These are phyloP conservation scores for Linurgus olivaceus DNA, from an alignment of 2,797 vertebrate genomes.

Conservation along the genomic window DNA sequence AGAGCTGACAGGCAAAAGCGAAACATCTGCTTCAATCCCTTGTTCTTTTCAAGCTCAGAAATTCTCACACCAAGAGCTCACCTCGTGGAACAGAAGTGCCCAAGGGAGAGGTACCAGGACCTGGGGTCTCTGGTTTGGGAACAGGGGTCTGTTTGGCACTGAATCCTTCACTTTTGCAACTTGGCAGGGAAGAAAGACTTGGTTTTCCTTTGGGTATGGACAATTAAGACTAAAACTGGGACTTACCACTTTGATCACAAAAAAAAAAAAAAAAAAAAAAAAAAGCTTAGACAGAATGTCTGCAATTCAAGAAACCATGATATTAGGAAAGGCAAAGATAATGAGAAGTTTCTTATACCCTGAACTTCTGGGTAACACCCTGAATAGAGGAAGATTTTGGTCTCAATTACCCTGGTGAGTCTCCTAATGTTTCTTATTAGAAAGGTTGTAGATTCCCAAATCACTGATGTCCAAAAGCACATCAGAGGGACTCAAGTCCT, in stretches of 20 bases:
- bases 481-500: background rate
- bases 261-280: background rate
- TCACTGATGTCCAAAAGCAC: background rate
- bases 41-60: background rate
- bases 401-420: background rate
- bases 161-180: background rate
- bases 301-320: background rate
- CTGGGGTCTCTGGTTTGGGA: background rate
- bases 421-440: background rate
- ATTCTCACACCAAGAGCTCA: background rate
- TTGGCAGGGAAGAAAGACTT: background rate
- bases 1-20: background rate
- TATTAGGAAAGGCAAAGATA: background rate
- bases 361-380: background rate
- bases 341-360: background rate
- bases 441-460: background rate
- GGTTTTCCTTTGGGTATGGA: background rate
- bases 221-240: background rate
- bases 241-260: background rate
- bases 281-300: background rate
- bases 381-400: background rate
- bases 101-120: background rate
- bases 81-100: background rate
- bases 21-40: constrained; percentile 18
- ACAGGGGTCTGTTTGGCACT: background rate